Conservation (phyloP, 2,113 vertebrate genomes). For the Setophaga kirtlandii region DNA sequence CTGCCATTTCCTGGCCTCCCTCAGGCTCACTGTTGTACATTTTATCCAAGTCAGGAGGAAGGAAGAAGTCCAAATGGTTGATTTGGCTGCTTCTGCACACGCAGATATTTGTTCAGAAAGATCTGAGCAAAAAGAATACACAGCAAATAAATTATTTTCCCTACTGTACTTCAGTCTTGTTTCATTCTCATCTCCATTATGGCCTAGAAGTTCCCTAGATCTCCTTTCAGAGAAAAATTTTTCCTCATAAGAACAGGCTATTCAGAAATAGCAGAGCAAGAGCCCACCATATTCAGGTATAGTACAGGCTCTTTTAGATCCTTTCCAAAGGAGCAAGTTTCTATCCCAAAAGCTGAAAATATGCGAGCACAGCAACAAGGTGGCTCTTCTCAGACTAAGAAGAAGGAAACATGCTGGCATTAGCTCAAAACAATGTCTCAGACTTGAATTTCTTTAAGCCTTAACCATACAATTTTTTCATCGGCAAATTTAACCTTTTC, state of each 20-base stretch:
- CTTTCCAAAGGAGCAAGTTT: background rate
- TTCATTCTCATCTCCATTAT: background rate
- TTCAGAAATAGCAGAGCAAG: background rate
- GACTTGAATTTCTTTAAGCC: background rate
- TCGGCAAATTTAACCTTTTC: background rate
- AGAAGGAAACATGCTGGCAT: background rate
- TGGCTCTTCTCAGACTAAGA: background rate
- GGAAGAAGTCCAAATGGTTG: background rate
- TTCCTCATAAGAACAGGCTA: background rate
- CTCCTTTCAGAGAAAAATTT: background rate
- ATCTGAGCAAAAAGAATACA: background rate
- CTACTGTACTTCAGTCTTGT: background rate
- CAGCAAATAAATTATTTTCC: background rate
- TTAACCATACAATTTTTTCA: background rate
- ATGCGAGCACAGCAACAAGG: background rate
- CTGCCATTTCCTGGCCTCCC: background rate
- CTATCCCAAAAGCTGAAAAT: background rate
- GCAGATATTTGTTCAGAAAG: background rate
- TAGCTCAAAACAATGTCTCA: background rate
- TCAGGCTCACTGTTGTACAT: background rate
- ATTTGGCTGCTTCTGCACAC: background rate
- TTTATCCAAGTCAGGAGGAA: background rate
- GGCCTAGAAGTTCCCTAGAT: background rate
- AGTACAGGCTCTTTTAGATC: background rate
- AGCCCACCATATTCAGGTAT: background rate